Conservation (phyloP, 2,888 invertebrate genomes). For the Orthosia incerta region DNA sequence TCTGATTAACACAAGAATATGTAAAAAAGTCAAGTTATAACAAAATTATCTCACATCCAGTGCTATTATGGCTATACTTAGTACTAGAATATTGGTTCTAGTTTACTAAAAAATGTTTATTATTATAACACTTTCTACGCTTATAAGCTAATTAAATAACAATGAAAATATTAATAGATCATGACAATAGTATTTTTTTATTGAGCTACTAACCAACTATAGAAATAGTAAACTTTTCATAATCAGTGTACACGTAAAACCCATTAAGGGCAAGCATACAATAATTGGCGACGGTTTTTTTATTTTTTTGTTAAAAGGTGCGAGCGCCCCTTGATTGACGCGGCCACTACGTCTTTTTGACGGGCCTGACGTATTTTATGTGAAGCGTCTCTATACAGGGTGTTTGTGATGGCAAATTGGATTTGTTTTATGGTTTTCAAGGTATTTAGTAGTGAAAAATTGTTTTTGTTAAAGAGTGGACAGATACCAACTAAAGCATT, state of each 20-base stretch:
- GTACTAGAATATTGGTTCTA: neutral
- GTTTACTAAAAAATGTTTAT: neutral
- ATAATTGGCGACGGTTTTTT: slow-evolving; percentile 85
- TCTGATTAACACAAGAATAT: too few species aligned
- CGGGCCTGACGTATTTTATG: slow-evolving; percentile 84
- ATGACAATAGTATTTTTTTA: slow-evolving; percentile 10
- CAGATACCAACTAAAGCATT: neutral
- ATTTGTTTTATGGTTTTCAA: neutral
- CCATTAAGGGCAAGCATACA: slow-evolving; percentile 87
- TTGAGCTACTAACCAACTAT: slow-evolving; percentile 25
- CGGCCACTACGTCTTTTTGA: slow-evolving; percentile 88
- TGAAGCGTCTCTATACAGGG: slow-evolving; percentile 73
- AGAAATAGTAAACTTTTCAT: slow-evolving; percentile 78
- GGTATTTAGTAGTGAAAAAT: neutral
- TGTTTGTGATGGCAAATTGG: slow-evolving; percentile 58
- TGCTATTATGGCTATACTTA: neutral
- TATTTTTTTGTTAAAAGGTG: slow-evolving; percentile 80
- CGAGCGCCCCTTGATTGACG: slow-evolving; percentile 86
- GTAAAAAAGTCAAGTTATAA: too few species aligned
- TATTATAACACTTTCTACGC: neutral
- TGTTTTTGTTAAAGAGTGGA: neutral
- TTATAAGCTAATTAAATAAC: neutral
- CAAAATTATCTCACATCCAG: too few species aligned
- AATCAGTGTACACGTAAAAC: slow-evolving; percentile 86
- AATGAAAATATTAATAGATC: neutral